These are phyloP conservation scores for Synaphobranchus kaupii DNA, from an alignment of 2,797 vertebrate genomes.

Conservation along the genomic window DNA sequence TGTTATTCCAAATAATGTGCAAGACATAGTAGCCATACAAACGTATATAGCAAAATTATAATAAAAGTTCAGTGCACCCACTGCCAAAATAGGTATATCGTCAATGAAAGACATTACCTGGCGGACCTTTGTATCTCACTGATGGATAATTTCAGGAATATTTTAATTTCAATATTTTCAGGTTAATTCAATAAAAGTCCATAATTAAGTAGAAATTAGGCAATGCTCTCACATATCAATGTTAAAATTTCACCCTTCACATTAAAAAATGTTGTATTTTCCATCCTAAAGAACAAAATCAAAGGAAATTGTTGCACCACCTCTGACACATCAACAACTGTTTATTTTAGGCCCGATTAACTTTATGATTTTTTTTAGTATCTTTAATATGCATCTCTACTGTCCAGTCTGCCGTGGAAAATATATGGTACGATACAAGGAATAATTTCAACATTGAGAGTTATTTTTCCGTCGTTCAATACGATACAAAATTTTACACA, in stretches of 20 bases:
- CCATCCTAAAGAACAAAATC: not conserved
- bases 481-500: too few species aligned
- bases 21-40: not conserved
- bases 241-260: not conserved
- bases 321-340: not conserved
- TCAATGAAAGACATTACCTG: not conserved
- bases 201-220: not conserved
- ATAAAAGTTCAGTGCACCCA: not conserved
- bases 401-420: too few species aligned
- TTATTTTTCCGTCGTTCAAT: too few species aligned
- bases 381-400: too few species aligned
- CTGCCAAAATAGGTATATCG: not conserved
- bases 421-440: too few species aligned
- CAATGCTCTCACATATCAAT: not conserved
- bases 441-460: too few species aligned
- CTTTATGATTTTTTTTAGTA: too few species aligned
- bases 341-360: too few species aligned
- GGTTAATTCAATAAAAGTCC: not conserved
- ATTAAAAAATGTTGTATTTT: not conserved
- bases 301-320: not conserved
- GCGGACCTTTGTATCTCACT: not conserved
- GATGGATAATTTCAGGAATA: not conserved
- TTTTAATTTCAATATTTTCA: not conserved
- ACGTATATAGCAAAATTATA: not conserved
- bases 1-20: not conserved